Base-by-base conservation (phyloP, 2,113 vertebrate species). In the Galbula dea region DNA sequence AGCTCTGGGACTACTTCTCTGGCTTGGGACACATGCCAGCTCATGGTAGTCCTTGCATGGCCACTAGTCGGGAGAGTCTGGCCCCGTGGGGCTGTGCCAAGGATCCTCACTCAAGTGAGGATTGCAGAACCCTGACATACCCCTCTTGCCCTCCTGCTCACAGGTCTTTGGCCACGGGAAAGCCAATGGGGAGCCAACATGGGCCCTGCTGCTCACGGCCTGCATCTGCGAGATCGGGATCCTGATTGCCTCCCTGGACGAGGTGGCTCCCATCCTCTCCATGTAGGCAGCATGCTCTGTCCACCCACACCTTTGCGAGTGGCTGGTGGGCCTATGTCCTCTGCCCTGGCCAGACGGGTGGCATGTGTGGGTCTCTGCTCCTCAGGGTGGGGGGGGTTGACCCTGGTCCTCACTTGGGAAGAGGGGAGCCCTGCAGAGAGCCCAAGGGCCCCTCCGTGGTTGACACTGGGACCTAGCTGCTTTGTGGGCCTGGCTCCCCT, bases 131-230 rank as follows among this genome's bases (percentile, higher is more conserved):
- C 57, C 59, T 81, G 27, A 94, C 0, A 0, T 0, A 0, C 4
- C 8, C 9, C 23, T 68, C 21, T 74, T 27, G 4, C 4, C 11
- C 8, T 9, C 3, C 2, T 8, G 9, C 22, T 61, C 62, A 54
- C 95, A 99, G 99, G 98, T 99, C 82, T 99, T 99, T 4, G 99
- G 99, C 74, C 99, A 99, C 0, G 99, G 98, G 68, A 99, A 99
- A 96, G 99, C 99, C 82, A 99, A 99, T 0, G 99, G 99, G 34
- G 99, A 99, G 84, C 99, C 99, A 7, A 99, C 99, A 1, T 99
- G 99, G 99, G 99, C 99, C 11, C 97, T 99, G 89, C 98, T 99
- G 77, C 97, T 99, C 92, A 99, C 99, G 0, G 99, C 99, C 69
- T 99, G 98, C 87, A 99, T 99, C 98, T 99, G 99, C 6, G 99